Evolutionary conservation across 2,113 vertebrate species (phyloP).

Genomic region (Taurulus bubalis): DNA sequence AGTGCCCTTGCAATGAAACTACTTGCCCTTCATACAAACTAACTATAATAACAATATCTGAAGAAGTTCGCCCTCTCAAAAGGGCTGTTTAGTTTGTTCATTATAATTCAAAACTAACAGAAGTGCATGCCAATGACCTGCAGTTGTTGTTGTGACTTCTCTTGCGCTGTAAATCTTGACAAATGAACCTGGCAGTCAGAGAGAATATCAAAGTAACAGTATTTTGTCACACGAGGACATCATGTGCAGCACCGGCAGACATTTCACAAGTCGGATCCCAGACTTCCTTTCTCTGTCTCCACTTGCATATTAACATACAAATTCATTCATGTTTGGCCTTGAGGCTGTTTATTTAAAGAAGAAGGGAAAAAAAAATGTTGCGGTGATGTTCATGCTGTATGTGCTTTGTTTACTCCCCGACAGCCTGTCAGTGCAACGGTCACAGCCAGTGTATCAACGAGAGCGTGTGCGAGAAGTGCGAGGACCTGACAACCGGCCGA

Average conservation of each 20-base stretch:
- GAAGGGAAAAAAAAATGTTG: neutral
- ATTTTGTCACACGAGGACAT: neutral
- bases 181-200: neutral
- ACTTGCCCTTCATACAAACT: neutral
- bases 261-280: neutral
- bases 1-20: too few species aligned
- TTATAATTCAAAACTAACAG: neutral
- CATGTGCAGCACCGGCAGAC: neutral
- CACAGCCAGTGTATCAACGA: conserved; percentile 96
- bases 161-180: neutral
- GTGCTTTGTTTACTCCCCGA: neutral
- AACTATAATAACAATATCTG: neutral
- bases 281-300: neutral
- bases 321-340: conserved; percentile 8
- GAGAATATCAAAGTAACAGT: neutral
- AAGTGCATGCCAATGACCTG: neutral
- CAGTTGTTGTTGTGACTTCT: neutral
- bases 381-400: neutral
- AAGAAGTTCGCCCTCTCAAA: neutral
- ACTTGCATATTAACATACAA: neutral
- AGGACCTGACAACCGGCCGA: conserved; percentile 93
- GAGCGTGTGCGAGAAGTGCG: conserved; percentile 95
- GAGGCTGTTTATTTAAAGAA: neutral
- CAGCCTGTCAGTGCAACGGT: conserved; percentile 98
- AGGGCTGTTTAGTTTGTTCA: neutral